Percentiles rank a stretch among this genome's conserved stretches.
phyloP scores from a whole-genome alignment of 2,888 invertebrate species.

The Aleiodes alternator region DNA sequence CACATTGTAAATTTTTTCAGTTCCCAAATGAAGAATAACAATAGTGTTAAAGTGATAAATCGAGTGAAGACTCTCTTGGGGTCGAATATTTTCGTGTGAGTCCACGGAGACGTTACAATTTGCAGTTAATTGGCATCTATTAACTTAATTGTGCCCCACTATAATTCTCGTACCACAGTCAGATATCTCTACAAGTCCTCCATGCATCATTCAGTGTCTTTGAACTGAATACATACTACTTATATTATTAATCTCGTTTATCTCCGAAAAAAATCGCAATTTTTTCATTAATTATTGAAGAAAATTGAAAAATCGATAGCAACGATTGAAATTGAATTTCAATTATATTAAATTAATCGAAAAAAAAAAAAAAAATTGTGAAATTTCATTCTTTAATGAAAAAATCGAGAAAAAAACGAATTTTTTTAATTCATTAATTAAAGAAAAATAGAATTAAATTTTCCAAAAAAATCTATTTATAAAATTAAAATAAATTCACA shows the following conservation, averaged over 20 bases:
- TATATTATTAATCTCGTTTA: background rate
- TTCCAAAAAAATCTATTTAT: too few relatives aligned
- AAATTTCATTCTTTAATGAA: too few relatives aligned
- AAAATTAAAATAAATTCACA: too few relatives aligned
- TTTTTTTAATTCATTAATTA: too few relatives aligned
- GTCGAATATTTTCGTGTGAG: conserved; percentile 33
- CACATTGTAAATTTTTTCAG: background rate
- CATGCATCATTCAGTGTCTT: conserved; percentile 53
- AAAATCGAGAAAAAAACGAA: too few relatives aligned
- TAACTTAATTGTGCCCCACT: conserved; percentile 65
- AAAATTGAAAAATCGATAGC: too few relatives aligned
- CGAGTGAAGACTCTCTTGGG: background rate
- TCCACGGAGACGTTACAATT: conserved; percentile 63
- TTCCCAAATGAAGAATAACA: background rate
- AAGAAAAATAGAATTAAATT: too few relatives aligned
- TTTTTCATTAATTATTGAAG: too few relatives aligned
- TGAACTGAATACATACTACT: conserved; percentile 29
- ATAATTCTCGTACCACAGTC: background rate
- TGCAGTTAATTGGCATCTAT: conserved; percentile 72
- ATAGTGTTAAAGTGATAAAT: background rate
- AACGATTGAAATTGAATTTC: too few relatives aligned
- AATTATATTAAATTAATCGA: too few relatives aligned
- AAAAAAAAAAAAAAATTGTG: too few relatives aligned
- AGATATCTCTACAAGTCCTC: conserved; percentile 15
- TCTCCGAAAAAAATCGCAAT: too few relatives aligned